phyloP scores from a whole-genome alignment of 2,113 vertebrate species.

The Copsychus sechellarum region DNA sequence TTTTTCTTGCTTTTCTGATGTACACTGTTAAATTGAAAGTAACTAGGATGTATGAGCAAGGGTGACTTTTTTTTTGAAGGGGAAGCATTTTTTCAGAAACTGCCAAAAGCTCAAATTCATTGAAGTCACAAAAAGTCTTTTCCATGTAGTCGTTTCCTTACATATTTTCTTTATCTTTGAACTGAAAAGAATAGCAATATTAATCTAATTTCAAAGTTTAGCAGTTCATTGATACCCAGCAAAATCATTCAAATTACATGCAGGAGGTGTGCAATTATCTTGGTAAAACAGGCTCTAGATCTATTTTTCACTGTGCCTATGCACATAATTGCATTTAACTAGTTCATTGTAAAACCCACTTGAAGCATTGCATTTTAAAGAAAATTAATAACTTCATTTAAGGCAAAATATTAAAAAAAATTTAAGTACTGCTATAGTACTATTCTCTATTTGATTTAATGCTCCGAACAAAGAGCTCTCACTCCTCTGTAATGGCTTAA shows the following conservation, averaged over 20 bases:
- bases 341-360: not conserved
- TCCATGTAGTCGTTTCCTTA: not conserved
- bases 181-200: not conserved
- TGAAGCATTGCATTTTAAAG: not conserved
- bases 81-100: constrained; percentile 16
- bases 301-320: not conserved
- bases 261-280: not conserved
- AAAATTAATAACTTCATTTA: not conserved
- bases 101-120: not conserved
- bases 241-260: constrained; percentile 14
- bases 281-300: not conserved
- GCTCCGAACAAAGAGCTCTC: not conserved
- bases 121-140: not conserved
- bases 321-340: not conserved
- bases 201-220: not conserved
- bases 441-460: not conserved
- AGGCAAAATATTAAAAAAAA: not conserved
- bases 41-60: not conserved
- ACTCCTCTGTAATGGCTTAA: not conserved
- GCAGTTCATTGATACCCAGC: not conserved
- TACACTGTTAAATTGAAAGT: constrained; percentile 14
- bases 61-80: not conserved
- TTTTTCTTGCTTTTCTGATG: constrained; percentile 36
- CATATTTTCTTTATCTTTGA: constrained; percentile 24
- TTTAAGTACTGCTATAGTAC: not conserved